Percentiles rank a stretch among this genome's conserved stretches.
Conservation (phyloP, 1,140 invertebrate species). For the Hydropsyche tenuis region DNA sequence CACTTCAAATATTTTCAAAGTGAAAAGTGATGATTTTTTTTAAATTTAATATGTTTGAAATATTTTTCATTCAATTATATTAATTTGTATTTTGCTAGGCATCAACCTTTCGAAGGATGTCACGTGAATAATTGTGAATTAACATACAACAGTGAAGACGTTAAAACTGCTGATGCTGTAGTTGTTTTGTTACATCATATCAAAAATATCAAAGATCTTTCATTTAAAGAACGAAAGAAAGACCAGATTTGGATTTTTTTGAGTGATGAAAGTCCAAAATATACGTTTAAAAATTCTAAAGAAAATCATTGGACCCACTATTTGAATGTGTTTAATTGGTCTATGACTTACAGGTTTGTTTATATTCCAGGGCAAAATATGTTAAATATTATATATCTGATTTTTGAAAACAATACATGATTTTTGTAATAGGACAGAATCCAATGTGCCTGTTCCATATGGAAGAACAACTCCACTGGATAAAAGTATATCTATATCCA, state of each 20-base stretch:
- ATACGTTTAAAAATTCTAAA: slow-evolving; percentile 59
- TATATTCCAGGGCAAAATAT: not conserved
- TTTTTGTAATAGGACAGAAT: slow-evolving; percentile 59
- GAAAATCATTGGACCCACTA: slow-evolving; percentile 56
- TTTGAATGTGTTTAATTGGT: slow-evolving; percentile 72
- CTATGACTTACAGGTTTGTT: slow-evolving; percentile 70
- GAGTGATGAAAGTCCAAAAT: slow-evolving; percentile 66
- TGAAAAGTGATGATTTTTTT: slow-evolving; percentile 25
- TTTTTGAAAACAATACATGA: not conserved
- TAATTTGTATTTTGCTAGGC: slow-evolving; percentile 47
- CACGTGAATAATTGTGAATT: slow-evolving; percentile 64
- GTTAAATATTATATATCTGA: not conserved
- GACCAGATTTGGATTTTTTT: slow-evolving; percentile 69
- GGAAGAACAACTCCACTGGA: slow-evolving; percentile 58
- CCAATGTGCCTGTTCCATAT: slow-evolving; percentile 71
- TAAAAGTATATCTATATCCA: not conserved
- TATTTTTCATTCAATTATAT: not conserved
- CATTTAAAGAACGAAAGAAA: not conserved
- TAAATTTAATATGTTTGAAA: not conserved
- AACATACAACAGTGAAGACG: slow-evolving; percentile 57
- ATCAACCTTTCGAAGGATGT: slow-evolving; percentile 64
- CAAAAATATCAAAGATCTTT: slow-evolving; percentile 42
- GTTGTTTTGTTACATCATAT: slow-evolving; percentile 66
- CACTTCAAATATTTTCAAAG: slow-evolving; percentile 25
- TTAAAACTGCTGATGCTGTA: slow-evolving; percentile 63